Percentiles rank a stretch among this genome's conserved stretches.
Conservation (phyloP, 2,888 invertebrate species). For the Xylophagus ater region DNA sequence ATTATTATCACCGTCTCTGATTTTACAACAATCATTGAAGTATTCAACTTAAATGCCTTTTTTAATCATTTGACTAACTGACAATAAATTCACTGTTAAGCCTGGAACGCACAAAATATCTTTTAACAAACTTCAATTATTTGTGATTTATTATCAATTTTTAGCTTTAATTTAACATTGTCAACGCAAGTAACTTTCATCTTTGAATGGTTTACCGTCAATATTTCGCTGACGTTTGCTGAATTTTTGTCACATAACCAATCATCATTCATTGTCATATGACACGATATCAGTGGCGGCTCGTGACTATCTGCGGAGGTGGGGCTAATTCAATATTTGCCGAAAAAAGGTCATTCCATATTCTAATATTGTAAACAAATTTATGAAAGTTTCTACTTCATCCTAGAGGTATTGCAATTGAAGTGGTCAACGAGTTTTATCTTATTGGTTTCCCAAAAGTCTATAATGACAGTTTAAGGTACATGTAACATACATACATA, state of each 20-base stretch:
- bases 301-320: no score
- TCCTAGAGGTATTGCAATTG: no score
- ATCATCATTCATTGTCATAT: conserved; percentile 18
- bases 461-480: no score
- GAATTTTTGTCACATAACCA: conserved; percentile 10
- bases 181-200: conserved; percentile 8
- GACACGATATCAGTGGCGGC: conserved; percentile 16
- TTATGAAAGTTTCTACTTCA: no score
- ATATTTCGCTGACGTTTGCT: conserved; percentile 6
- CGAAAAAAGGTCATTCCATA: no score
- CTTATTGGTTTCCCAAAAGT: no score
- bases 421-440: no score
- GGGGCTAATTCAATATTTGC: no score
- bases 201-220: conserved; percentile 15
- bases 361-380: no score
- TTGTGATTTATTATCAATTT: conserved; percentile 5
- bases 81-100: no score
- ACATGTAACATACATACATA: no score
- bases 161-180: conserved; percentile 11
- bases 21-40: background rate
- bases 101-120: conserved; percentile 18
- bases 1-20: conserved; percentile 3
- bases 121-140: conserved; percentile 9
- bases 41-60: conserved; percentile 1
- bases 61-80: conserved; percentile 15